Base-by-base conservation (phyloP, 37 sponge, comb jelly and placozoan genomes). In the Tethya wilhelma region DNA sequence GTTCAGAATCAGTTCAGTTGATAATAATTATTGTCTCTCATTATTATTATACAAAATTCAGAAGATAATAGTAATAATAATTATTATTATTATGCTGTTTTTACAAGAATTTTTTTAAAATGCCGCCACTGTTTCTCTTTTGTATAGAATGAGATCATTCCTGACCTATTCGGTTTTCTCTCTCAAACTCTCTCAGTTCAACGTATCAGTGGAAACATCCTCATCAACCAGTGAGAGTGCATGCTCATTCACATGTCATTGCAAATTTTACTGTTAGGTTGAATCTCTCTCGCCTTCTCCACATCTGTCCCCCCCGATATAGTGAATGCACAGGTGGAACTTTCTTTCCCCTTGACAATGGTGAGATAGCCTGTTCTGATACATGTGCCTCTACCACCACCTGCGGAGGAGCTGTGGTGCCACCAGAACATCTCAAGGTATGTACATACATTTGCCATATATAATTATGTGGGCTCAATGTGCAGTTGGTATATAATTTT, bases 361-460 rank as follows among this genome's bases (percentile, higher is more conserved):
- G 63, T 4, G n/a, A 3, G 20, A 62, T 14, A 5, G 3, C 23
- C 5, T 76, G 77, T 62, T 8, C 2, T 2, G 42, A 57, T 3
- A 26, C 60, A 44, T 76, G 77, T 60, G 31, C 28, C 22, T 64
- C 68, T 20, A 77, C 78, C 46, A 87, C 59, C 0, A 56, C 33
- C 17, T 87, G 88, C 53, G 88, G 88, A 1, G 19, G 71, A 14
- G 26, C 59, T 5, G 32, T 0, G 29, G 82, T 87, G 20, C 88
- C 88, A 44, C 4, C 37, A 2, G 44, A 59, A 5, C 88, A 87
- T 42, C 83, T 87, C 26, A 68, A 67, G 73, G 88, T 87, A 12
- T 12, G 20, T 25, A n/a, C n/a, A n/a, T n/a, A n/a, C n/a, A n/a
- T n/a, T n/a, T n/a, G n/a, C n/a, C n/a, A n/a, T n/a, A n/a, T n/a